Percentiles rank a stretch among this genome's conserved stretches.
Conservation (phyloP, 2,888 invertebrate species). For the Phyto melanocephala region DNA sequence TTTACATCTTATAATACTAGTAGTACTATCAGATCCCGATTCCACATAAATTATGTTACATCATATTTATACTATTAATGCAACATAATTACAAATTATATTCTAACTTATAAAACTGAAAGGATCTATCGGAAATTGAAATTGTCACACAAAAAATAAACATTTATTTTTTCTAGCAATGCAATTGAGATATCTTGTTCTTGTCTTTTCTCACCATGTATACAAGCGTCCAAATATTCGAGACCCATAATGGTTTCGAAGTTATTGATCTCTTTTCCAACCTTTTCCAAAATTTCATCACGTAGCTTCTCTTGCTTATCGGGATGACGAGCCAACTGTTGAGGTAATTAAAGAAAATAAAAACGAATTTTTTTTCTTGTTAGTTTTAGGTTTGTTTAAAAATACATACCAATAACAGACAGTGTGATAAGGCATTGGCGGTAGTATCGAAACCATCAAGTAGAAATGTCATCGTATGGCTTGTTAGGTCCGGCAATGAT, state of each 20-base stretch:
- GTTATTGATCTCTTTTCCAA: conserved; percentile 49
- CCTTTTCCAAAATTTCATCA: conserved; percentile 68
- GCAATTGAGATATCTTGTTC: background rate
- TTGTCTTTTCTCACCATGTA: conserved; percentile 69
- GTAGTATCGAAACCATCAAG: conserved; percentile 76
- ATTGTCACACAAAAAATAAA: no score
- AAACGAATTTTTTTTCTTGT: background rate
- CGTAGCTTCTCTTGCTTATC: conserved; percentile 69
- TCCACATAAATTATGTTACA: no score
- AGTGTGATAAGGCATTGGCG: conserved; percentile 70
- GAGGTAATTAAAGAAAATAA: background rate
- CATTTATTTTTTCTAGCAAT: background rate
- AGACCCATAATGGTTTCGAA: conserved; percentile 73
- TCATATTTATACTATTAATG: no score
- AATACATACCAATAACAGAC: conserved; percentile 70
- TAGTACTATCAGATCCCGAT: no score
- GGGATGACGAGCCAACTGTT: conserved; percentile 70
- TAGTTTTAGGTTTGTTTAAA: no score
- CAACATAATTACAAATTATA: no score
- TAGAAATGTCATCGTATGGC: conserved; percentile 75
- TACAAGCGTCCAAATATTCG: conserved; percentile 74
- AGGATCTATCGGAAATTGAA: no score
- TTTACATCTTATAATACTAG: no score
- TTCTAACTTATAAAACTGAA: no score
- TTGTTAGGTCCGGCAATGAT: conserved; percentile 53